Percentiles rank a stretch among this genome's conserved stretches.
Evolutionary conservation across 2,888 invertebrate genomes (phyloP).

Genomic region (Eledona agricola): DNA sequence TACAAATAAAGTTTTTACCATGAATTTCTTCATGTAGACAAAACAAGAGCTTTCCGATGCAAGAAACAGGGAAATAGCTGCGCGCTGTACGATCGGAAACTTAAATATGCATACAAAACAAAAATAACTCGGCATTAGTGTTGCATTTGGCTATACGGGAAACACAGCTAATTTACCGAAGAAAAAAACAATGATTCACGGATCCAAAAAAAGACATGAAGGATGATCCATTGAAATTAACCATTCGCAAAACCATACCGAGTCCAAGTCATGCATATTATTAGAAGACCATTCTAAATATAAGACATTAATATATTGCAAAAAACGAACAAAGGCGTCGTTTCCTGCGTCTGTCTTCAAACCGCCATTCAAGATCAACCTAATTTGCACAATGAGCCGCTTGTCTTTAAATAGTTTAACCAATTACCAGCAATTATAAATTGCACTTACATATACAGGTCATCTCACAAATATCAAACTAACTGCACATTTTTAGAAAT

Average conservation of each 20-base stretch:
- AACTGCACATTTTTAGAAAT: too few species aligned
- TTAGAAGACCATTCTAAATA: conserved; percentile 26
- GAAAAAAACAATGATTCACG: conserved; percentile 11
- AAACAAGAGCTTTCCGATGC: conserved; percentile 8
- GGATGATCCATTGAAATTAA: conserved; percentile 19
- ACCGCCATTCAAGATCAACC: conserved; percentile 4
- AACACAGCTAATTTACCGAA: background rate
- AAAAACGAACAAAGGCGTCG: conserved; percentile 25
- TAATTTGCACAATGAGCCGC: conserved; percentile 21
- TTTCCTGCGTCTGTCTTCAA: conserved; percentile 22
- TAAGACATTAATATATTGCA: conserved; percentile 21
- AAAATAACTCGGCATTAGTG: conserved; percentile 4
- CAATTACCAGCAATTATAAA: conserved; percentile 16
- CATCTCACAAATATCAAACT: conserved; percentile 4
- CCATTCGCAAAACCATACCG: conserved; percentile 8
- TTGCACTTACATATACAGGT: conserved; percentile 5
- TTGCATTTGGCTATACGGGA: conserved; percentile 9
- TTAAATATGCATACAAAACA: too few species aligned
- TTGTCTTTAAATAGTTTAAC: conserved; percentile 16
- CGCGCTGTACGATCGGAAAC: too few species aligned
- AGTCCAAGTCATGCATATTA: conserved; percentile 22
- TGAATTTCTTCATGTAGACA: conserved; percentile 14
- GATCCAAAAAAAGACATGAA: conserved; percentile 21
- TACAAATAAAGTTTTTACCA: conserved; percentile 21
- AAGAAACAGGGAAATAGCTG: conserved; percentile 5